Conservation (phyloP, 2,797 vertebrate species). For the Aldrovandia affinis region DNA sequence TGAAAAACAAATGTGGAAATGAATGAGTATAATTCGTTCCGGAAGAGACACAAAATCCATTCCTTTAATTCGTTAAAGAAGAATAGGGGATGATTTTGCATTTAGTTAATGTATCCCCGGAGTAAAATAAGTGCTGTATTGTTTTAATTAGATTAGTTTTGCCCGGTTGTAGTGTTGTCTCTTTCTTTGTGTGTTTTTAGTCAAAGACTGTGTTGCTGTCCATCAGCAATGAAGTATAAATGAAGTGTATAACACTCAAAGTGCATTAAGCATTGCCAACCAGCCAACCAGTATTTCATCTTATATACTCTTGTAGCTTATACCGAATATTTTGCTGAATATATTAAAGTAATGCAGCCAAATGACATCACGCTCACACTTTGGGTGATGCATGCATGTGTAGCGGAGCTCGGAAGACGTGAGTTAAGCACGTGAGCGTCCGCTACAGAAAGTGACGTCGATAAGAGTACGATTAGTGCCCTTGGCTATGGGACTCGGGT, state of each 20-base stretch:
- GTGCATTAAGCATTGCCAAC: not conserved
- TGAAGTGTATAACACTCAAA: not conserved
- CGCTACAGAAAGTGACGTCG: too few species aligned
- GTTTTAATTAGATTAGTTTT: conserved; percentile 62
- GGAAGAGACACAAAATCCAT: conserved; percentile 50
- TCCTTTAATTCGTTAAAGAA: conserved; percentile 54
- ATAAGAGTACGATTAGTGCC: too few species aligned
- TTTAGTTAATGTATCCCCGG: conserved; percentile 48
- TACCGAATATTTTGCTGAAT: not conserved
- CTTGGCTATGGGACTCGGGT: too few species aligned
- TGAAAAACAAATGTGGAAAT: conserved; percentile 57
- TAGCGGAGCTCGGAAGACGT: too few species aligned
- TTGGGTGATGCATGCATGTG: not conserved
- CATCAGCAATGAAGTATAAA: conserved; percentile 31
- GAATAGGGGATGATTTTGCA: conserved; percentile 45
- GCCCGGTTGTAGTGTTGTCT: conserved; percentile 43
- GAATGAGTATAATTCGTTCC: conserved; percentile 51
- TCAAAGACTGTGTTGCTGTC: conserved; percentile 48
- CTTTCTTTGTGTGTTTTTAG: conserved; percentile 48
- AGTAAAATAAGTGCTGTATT: conserved; percentile 42
- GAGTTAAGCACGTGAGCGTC: too few species aligned
- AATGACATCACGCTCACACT: not conserved
- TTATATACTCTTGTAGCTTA: not conserved
- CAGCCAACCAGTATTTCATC: not conserved
- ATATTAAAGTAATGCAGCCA: not conserved